phyloP scores from a whole-genome alignment of 2,113 vertebrate species.

The Myodes glareolus region DNA sequence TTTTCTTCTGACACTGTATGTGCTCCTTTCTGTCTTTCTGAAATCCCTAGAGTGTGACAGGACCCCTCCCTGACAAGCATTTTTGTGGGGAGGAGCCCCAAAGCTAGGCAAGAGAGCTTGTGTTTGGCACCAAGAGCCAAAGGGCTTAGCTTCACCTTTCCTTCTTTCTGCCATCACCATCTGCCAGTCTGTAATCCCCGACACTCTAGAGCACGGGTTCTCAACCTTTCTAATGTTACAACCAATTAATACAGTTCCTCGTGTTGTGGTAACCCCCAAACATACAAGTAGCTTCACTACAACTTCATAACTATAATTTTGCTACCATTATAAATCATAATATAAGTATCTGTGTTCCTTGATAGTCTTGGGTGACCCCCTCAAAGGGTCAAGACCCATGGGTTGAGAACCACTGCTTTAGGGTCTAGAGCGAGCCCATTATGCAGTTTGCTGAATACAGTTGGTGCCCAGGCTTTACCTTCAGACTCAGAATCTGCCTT shows the following conservation, averaged over 20 bases:
- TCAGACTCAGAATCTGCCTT: neutral
- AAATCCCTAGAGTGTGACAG: neutral
- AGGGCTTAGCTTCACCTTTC: neutral
- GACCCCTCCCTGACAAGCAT: neutral
- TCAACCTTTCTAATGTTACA: neutral
- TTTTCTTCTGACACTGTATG: neutral
- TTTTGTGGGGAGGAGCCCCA: neutral
- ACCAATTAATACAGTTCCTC: neutral
- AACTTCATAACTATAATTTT: neutral
- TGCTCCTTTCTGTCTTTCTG: neutral
- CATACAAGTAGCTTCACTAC: neutral
- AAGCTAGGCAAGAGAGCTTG: rapidly evolving
- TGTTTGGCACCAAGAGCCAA: neutral
- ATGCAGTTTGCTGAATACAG: rapidly evolving
- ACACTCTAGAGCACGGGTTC: neutral
- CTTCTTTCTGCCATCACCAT: neutral
- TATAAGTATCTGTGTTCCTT: neutral
- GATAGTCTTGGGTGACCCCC: neutral
- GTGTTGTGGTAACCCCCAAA: neutral
- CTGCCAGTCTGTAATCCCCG: rapidly evolving
- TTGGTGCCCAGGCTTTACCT: neutral
- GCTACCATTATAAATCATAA: neutral
- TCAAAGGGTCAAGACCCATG: neutral
- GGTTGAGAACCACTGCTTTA: neutral
- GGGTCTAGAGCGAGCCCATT: neutral